Evolutionary conservation across 2,888 invertebrate species (phyloP).

Genomic region (Aphrophora alni): DNA sequence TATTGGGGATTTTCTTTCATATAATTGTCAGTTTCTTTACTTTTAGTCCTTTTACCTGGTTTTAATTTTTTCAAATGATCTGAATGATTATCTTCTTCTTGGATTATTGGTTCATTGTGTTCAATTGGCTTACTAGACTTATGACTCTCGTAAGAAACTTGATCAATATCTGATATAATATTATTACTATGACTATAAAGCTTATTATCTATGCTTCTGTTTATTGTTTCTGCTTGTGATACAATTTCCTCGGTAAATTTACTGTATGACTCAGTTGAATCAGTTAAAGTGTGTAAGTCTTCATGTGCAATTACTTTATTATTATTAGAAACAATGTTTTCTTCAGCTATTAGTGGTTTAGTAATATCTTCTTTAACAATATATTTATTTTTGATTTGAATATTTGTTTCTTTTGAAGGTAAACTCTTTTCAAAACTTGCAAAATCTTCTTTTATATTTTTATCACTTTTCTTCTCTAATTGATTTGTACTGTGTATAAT

Average conservation of each 20-base stretch:
- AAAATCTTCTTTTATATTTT: neutral
- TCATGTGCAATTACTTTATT: neutral
- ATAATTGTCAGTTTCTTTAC: neutral
- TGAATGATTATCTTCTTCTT: neutral
- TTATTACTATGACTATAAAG: neutral
- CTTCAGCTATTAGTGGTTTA: neutral
- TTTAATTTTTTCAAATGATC: neutral
- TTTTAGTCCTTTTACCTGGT: neutral
- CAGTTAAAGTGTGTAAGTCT: neutral
- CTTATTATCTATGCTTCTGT: neutral
- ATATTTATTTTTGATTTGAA: neutral
- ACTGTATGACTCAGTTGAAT: neutral
- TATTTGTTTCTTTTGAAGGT: neutral
- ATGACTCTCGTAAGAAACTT: neutral
- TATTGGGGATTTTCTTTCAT: neutral
- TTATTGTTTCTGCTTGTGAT: neutral
- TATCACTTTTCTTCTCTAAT: conserved; percentile 13
- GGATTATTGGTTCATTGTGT: neutral
- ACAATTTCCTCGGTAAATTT: neutral
- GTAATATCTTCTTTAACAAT: neutral
- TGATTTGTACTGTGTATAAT: conserved; percentile 1
- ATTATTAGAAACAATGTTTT: too few species aligned
- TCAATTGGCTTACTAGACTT: neutral
- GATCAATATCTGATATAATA: neutral
- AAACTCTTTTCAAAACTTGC: neutral